Percentiles rank a stretch among this genome's conserved stretches.
Conservation (phyloP, 53 echinoderm and acorn worm genomes). For the Mesocentrotus franciscanus region DNA sequence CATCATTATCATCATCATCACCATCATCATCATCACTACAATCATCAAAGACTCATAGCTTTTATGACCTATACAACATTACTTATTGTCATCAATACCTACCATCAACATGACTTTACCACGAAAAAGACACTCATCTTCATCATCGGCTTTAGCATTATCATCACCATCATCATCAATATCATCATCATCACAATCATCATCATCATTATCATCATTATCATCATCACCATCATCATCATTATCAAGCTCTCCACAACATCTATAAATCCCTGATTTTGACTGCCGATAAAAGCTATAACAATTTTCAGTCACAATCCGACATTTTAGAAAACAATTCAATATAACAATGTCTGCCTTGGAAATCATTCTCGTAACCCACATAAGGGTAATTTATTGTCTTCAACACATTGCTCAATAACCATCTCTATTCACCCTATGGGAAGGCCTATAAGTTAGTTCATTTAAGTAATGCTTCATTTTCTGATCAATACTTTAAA, state of each 20-base stretch:
- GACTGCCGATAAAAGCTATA: neutral
- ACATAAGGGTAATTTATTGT: constrained; percentile 2
- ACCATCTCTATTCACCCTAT: neutral
- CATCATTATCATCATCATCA: neutral
- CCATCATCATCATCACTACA: neutral
- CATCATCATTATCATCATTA: neutral
- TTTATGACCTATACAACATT: no score
- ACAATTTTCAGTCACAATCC: neutral
- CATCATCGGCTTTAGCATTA: neutral
- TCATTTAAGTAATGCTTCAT: constrained; percentile 22
- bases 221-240: neutral
- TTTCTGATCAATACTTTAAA: constrained; percentile 6
- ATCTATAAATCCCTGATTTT: neutral
- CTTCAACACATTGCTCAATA: neutral
- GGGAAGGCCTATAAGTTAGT: constrained; percentile 17
- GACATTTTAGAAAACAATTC: neutral
- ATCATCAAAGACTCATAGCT: neutral
- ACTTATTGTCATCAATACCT: no score
- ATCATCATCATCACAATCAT: neutral
- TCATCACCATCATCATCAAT: neutral
- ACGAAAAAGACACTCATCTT: no score
- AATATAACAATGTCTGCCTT: neutral
- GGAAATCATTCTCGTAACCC: constrained; percentile 23
- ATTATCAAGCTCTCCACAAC: neutral
- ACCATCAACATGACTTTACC: no score